Evolutionary conservation across 2,888 invertebrate genomes (phyloP).

Genomic region (Labia minor): DNA sequence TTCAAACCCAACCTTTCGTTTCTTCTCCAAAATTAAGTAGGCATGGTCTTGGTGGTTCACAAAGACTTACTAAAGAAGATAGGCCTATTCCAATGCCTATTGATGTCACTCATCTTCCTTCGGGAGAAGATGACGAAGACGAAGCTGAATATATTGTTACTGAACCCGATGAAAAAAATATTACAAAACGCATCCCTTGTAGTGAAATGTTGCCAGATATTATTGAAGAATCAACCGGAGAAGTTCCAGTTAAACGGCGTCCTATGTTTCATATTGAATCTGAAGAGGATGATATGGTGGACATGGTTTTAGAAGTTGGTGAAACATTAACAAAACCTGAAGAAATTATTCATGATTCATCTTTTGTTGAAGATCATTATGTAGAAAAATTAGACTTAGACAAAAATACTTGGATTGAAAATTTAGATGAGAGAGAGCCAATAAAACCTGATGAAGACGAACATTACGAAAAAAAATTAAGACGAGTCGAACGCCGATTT

Average conservation of each 20-base stretch:
- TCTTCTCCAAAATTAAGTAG: slow-evolving; percentile 36
- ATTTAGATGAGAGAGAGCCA: slow-evolving; percentile 16
- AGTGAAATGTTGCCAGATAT: slow-evolving; percentile 26
- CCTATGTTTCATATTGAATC: slow-evolving; percentile 40
- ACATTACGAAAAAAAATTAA: slow-evolving; percentile 35
- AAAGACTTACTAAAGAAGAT: slow-evolving; percentile 32
- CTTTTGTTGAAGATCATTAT: neutral
- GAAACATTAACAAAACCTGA: neutral
- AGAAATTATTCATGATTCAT: neutral
- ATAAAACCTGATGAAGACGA: neutral
- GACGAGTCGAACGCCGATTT: slow-evolving; percentile 41
- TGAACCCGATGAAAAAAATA: slow-evolving; percentile 25
- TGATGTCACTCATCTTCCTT: slow-evolving; percentile 33
- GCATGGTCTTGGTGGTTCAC: slow-evolving; percentile 33
- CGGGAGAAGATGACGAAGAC: slow-evolving; percentile 31
- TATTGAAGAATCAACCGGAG: slow-evolving; percentile 28
- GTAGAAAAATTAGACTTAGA: slow-evolving; percentile 16
- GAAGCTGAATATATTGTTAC: slow-evolving; percentile 25
- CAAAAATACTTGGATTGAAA: neutral
- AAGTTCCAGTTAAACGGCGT: slow-evolving; percentile 30
- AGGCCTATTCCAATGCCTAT: slow-evolving; percentile 34
- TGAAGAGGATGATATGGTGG: slow-evolving; percentile 33
- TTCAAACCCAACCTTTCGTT: slow-evolving; percentile 30
- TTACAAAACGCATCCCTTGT: slow-evolving; percentile 24
- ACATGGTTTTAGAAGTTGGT: slow-evolving; percentile 18